Conservation (phyloP, 2,888 invertebrate species). For the Drosophila macrospina region DNA sequence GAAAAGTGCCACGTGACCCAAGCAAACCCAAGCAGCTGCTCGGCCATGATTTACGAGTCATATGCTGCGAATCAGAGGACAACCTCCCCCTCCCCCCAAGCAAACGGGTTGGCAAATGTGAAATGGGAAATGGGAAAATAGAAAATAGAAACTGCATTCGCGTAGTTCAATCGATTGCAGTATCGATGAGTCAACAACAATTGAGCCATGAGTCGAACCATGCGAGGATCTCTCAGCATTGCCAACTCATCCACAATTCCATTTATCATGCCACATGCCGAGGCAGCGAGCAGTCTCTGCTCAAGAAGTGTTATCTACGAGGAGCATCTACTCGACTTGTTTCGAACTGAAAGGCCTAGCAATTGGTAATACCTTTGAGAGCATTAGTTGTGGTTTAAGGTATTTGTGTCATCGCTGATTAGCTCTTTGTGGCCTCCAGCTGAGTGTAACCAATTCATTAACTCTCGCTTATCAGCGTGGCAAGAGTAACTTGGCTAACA, state of each 20-base stretch:
- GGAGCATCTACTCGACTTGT: background rate
- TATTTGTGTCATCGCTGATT: slow-evolving; percentile 4
- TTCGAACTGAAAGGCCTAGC: slow-evolving; percentile 1
- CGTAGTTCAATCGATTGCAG: slow-evolving; percentile 29
- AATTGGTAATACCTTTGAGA: slow-evolving; percentile 6
- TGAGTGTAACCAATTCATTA: slow-evolving; percentile 14
- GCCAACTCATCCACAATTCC: slow-evolving; percentile 6
- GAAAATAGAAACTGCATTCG: slow-evolving; percentile 22
- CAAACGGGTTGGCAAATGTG: slow-evolving; percentile 12
- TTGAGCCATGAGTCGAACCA: background rate
- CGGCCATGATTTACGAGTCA: slow-evolving; percentile 49
- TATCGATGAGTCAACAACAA: background rate
- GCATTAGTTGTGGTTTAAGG: background rate
- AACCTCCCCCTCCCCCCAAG: background rate
- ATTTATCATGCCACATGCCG: too few species aligned
- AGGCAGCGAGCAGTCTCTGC: too few species aligned
- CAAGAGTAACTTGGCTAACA: background rate
- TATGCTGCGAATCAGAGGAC: background rate
- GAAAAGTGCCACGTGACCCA: slow-evolving; percentile 54
- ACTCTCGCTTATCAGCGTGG: slow-evolving; percentile 9
- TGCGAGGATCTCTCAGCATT: background rate
- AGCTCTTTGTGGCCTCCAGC: background rate
- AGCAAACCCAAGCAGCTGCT: slow-evolving; percentile 49
- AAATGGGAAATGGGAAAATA: slow-evolving; percentile 26
- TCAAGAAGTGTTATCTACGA: too few species aligned